Base-by-base conservation (phyloP, 30 jellyfish, hydroid and myxozoan genomes). In the Nemopilema nomurai region DNA sequence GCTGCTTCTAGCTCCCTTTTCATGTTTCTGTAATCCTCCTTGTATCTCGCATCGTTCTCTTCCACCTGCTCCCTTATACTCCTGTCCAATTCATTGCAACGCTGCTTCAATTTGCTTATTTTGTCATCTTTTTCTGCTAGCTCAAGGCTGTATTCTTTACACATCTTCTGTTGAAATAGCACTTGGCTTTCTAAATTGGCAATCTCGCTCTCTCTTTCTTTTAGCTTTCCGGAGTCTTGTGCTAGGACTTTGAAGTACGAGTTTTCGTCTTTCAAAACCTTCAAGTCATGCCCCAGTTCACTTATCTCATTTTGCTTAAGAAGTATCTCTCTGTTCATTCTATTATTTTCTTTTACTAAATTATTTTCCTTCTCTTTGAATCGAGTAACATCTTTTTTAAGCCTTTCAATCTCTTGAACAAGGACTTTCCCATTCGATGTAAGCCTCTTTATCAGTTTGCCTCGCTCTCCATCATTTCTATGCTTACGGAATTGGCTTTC, bases 391-490 rank as follows among this genome's bases (percentile, higher is more conserved):
- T 93, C 97, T 18, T 68, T 62, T 63, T 93, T 93, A 72, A 93
- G 86, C 67, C 91, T 89, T 41, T 89, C 97, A 51, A 93, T 89
- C 76, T 93, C 97, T 17, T 67, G 63, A 4, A 89, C 98, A 16
- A 93, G 79, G 3, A 84, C 77, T 52, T 89, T 89, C 9, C 98
- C 98, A 69, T 93, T 93, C 41, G 93, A 83, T 0, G 97, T 93
- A 9, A 93, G 94, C 83, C 87, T 80, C 89, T 86, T 96, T 18
- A 93, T 93, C 80, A 93, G 75, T 76, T 84, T 88, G 19, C 83
- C 93, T 84, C 94, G 80, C 18, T 87, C 96, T 33, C 68, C 96
- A 51, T 86, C 97, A n/a, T 49, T 78, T 69, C 69, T 85, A 24
- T 74, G 73, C 52, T 76, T 70, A 22, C 30, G 68, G 25, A 57